A percentile compares a stretch with the other conserved stretches of the same genome.
These are phyloP conservation scores for Gasteruption jaculator DNA, from an alignment of 2,888 invertebrate species.

Conservation along the genomic window DNA sequence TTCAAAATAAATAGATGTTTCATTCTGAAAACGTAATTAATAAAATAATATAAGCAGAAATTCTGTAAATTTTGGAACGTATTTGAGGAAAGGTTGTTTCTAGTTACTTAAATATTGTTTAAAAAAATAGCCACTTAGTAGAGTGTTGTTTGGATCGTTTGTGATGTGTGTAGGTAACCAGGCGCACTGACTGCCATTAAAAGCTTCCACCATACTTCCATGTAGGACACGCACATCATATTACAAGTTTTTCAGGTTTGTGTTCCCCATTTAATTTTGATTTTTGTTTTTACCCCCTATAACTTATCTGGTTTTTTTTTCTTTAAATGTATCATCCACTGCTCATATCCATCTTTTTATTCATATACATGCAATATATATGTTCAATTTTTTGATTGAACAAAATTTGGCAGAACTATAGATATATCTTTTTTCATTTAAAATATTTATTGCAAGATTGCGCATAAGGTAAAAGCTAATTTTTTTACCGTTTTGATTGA, in stretches of 20 bases:
- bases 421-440: no score
- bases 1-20: no score
- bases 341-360: neutral
- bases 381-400: no score
- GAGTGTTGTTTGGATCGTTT: slow-evolving; percentile 48
- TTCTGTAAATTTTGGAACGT: no score
- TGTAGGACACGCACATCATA: slow-evolving; percentile 44
- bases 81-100: neutral
- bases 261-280: slow-evolving; percentile 36
- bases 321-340: neutral
- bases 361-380: no score
- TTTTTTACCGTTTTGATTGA: no score
- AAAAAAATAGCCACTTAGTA: slow-evolving; percentile 30
- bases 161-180: slow-evolving; percentile 50
- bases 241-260: slow-evolving; percentile 48
- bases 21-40: no score
- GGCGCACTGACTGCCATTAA: slow-evolving; percentile 47
- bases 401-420: no score
- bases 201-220: slow-evolving; percentile 42
- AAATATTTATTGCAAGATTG: no score
- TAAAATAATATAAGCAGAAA: no score
- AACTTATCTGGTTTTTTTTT: slow-evolving; percentile 15
- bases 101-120: slow-evolving; percentile 17
- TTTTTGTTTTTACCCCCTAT: slow-evolving; percentile 26
- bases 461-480: no score